phyloP scores from a whole-genome alignment of 2,113 vertebrate genomes.

The Odocoileus hemionus region DNA sequence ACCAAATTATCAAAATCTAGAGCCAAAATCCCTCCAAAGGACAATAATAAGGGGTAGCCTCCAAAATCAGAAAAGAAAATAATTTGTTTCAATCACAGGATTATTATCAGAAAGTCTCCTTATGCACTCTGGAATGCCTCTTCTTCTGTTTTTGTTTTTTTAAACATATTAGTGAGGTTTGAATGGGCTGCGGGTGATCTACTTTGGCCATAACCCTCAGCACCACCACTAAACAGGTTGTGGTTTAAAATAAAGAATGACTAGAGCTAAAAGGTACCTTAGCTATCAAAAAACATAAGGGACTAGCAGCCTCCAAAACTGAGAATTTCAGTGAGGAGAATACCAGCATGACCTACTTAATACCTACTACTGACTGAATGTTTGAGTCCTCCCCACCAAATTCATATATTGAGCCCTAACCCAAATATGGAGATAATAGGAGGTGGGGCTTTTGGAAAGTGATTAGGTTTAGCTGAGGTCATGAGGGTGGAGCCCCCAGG shows the following conservation, averaged over 20 bases:
- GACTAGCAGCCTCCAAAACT: background rate
- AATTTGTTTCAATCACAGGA: background rate
- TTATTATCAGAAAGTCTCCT: background rate
- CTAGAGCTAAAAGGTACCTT: background rate
- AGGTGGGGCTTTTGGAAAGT: background rate
- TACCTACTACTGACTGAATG: background rate
- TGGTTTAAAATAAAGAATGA: background rate
- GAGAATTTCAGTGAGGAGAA: background rate
- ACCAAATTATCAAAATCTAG: background rate
- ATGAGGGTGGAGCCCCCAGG: background rate
- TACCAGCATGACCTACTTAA: background rate
- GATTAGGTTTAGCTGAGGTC: background rate
- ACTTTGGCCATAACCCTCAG: background rate
- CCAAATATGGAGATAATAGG: background rate
- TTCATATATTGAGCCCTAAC: background rate
- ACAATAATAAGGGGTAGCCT: background rate
- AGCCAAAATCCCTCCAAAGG: background rate
- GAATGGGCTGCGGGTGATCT: background rate
- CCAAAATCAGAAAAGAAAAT: background rate
- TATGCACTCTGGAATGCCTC: background rate
- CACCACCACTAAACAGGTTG: background rate
- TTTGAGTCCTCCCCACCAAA: background rate
- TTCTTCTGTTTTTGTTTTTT: background rate
- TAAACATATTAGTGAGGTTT: background rate
- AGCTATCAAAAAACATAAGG: background rate